Base-by-base conservation (phyloP, 2,888 invertebrate species). In the Dynastes hyllus region DNA sequence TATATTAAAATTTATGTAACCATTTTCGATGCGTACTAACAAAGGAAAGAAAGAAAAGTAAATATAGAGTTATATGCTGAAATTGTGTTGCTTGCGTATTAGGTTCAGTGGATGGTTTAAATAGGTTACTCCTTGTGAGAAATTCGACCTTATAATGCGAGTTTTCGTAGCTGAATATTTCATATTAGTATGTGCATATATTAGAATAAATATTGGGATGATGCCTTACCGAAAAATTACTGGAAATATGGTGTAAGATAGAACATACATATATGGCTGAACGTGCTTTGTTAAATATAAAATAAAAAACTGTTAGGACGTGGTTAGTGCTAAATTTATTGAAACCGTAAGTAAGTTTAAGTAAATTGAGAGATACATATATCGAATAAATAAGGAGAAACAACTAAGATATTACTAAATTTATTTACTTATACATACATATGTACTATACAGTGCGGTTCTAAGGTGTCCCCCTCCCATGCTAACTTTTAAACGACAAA, bases 1-100 rank as follows among this genome's bases (percentile, higher is more conserved):
- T 73, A 58, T 78, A 78, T 78, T 78, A 78, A 78, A 78, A 78
- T 78, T 78, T 78, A 78, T 78, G 78, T 45, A 53, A 75, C 66
- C 51, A 37, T 75, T 73, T 55, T 78, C 51, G 27, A 22, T 29
- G 9, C 27, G 45, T 11, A 45, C 45, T 40, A 61, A 45, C 45
- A 61, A 75, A 69, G 45, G 45, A 45, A 45, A 37, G 66, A n/a
- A 37, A 63, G 61, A 45, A 75, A 55, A 32, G 71, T 71, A 45
- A 71, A 71, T 71, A 22, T 63, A 27, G 63, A 75, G 45, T 40
- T 40, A 27, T 51, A 69, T 1, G 13, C 3, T 51, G 51, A 51
- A 69, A 13, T 75, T 73, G 40, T 51, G 45, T 40, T 13, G 40
- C 45, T 37, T 58, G 37, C 11, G 40, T 58, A 37, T 69, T 73